A percentile compares a stretch with the other conserved stretches of the same genome.
Evolutionary conservation across 2,113 vertebrate genomes (phyloP).

Genomic region (Halichoeres trimaculatus): DNA sequence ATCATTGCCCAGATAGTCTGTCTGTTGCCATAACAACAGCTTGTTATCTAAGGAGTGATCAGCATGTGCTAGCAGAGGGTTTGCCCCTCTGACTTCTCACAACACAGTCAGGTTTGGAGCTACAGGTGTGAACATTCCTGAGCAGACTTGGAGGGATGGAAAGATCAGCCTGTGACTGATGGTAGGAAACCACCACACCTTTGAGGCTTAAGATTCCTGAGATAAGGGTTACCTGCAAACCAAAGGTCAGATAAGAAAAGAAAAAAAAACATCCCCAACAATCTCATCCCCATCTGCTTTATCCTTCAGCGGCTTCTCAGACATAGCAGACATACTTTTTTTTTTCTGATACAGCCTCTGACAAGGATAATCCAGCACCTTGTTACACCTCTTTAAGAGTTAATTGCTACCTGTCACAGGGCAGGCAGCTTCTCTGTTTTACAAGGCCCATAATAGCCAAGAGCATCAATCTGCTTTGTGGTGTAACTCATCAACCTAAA

Average conservation of each 20-base stretch:
- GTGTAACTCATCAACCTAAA: constrained; percentile 67
- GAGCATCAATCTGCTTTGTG: constrained; percentile 70
- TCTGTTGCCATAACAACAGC: constrained; percentile 77
- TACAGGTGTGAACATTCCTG: constrained; percentile 75
- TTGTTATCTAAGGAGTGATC: constrained; percentile 73
- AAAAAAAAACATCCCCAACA: constrained; percentile 13
- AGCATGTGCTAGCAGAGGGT: constrained; percentile 53
- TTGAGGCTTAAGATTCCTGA: constrained; percentile 48
- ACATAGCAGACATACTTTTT: constrained; percentile 34
- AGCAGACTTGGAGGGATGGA: constrained; percentile 51
- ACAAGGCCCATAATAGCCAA: constrained; percentile 59
- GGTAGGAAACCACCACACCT: constrained; percentile 55
- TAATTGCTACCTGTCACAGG: constrained; percentile 79
- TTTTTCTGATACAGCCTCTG: constrained; percentile 54
- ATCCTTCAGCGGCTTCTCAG: constrained; percentile 23
- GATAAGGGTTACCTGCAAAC: constrained; percentile 63
- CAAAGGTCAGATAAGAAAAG: constrained; percentile 51
- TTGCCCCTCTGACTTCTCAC: constrained; percentile 47
- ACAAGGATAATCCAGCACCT: constrained; percentile 68
- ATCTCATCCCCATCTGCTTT: constrained; percentile 41
- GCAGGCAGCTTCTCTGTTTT: constrained; percentile 72
- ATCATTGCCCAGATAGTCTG: constrained; percentile 64
- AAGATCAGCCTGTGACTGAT: constrained; percentile 54
- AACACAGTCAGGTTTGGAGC: constrained; percentile 50
- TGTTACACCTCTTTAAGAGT: constrained; percentile 71